Evolutionary conservation across 1,140 invertebrate genomes (phyloP).

Genomic region (Achatina immaculata): DNA sequence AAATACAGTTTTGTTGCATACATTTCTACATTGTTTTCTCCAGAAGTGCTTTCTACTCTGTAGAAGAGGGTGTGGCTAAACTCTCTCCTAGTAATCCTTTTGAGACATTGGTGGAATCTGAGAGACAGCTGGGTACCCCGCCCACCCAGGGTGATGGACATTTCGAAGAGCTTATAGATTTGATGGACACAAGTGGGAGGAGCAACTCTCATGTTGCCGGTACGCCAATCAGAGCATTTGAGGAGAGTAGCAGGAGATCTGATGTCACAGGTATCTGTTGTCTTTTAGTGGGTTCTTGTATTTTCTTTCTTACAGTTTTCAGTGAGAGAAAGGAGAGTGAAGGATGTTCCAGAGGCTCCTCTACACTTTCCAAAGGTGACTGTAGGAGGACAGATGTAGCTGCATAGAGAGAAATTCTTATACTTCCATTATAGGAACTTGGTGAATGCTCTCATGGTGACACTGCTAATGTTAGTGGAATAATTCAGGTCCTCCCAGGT

Average conservation of each 20-base stretch:
- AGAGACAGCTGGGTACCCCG: neutral
- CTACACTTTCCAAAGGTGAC: too few relatives aligned
- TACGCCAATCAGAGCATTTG: constrained; percentile 28
- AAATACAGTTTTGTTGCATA: too few relatives aligned
- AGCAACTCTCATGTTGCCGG: neutral
- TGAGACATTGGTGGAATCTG: constrained; percentile 1
- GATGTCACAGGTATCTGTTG: constrained; percentile 21
- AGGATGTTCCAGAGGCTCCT: too few relatives aligned
- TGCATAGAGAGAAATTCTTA: too few relatives aligned
- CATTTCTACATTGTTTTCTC: neutral
- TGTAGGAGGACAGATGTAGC: too few relatives aligned
- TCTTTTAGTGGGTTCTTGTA: neutral
- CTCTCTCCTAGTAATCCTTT: neutral
- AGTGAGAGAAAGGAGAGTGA: too few relatives aligned
- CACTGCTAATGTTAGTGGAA: too few relatives aligned
- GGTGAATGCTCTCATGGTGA: too few relatives aligned
- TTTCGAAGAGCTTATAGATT: constrained; percentile 32
- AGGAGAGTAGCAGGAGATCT: constrained; percentile 18
- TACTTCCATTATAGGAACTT: too few relatives aligned
- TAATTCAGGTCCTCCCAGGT: too few relatives aligned
- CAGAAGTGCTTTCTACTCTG: constrained; percentile 25
- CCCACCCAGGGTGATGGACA: neutral
- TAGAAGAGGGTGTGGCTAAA: neutral
- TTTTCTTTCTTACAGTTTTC: neutral
- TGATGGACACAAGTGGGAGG: constrained; percentile 7